Evolutionary conservation across 2,888 invertebrate species (phyloP), one percentile per base, ranked within the genome.

Genomic region (Hyalella azteca): DNA sequence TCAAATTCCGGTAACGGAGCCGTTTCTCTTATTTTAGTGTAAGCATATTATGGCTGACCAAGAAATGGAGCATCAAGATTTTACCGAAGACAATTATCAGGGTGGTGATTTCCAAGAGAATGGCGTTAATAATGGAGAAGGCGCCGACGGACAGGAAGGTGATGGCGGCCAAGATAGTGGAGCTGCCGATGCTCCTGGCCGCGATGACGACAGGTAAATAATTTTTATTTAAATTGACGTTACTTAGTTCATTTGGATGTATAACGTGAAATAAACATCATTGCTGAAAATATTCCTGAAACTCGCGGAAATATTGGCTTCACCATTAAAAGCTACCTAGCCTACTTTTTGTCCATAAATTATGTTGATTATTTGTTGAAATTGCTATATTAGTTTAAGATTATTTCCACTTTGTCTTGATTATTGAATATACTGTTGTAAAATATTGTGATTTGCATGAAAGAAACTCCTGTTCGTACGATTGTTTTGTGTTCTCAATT

Each of bases 11-110:
- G 4, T 66, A 66, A 22, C 22, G 66, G 66, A 66, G 36, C 29
- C n/a, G 13, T 32, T 36, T 11, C 36, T 66, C 36, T 36, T 66
- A 66, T 29, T 4, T 66, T 54, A 22, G 7, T 26, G 22, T 54
- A 54, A 29, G 22, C n/a, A 15, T 66, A 66, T 36, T 66, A 83
- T 83, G 83, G 81, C 83, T 45, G 83, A 83, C 36, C 83, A 83
- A 73, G 81, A 83, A 78, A 84, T 84, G 84, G 84, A 84, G 45
- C 84, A 84, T 49, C 84, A 84, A 77, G 84, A 84, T 66, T 84
- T 84, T 79, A 84, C 84, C 15, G 82, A 82, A 75, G 84, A 84
- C 78, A 73, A 73, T 39, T 84, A 84, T 79, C 82, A 81, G 26
- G 84, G 84, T 32, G 83, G 83, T 15, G 83, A 84, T 76, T 82